Evolutionary conservation across 1,140 invertebrate genomes (phyloP).

Genomic region (Drosophila novamexicana): DNA sequence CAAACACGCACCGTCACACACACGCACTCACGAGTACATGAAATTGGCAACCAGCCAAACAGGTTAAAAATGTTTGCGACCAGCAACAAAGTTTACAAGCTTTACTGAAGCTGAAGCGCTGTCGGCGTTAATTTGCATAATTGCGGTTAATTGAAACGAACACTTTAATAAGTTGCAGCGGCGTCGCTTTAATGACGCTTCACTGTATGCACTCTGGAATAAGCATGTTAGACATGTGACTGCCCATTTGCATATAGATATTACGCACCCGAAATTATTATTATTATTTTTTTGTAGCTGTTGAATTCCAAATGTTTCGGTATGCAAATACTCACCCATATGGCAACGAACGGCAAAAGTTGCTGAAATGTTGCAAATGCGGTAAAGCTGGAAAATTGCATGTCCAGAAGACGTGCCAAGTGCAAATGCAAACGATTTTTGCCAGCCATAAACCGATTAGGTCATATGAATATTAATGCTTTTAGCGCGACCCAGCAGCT

Average conservation of each 20-base stretch:
- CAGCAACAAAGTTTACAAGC: slow-evolving; percentile 34
- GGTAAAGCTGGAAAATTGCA: slow-evolving; percentile 39
- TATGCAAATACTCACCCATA: slow-evolving; percentile 47
- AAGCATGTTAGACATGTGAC: slow-evolving; percentile 2
- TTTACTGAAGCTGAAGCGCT: slow-evolving; percentile 10
- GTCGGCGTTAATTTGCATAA: slow-evolving; percentile 51
- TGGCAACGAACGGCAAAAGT: slow-evolving; percentile 19
- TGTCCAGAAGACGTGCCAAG: slow-evolving; percentile 62
- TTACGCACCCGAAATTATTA: slow-evolving; percentile 5
- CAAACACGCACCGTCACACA: slow-evolving; percentile 7
- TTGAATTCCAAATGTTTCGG: not conserved
- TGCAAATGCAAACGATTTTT: slow-evolving; percentile 59
- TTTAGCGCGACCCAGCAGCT: slow-evolving; percentile 30
- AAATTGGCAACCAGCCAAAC: slow-evolving; percentile 52
- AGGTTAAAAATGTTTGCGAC: slow-evolving; percentile 53
- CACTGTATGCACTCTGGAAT: slow-evolving; percentile 5
- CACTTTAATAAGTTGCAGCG: slow-evolving; percentile 44
- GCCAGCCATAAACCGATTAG: slow-evolving; percentile 75
- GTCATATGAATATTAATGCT: slow-evolving; percentile 76
- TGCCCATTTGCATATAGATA: slow-evolving; percentile 34
- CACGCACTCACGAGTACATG: slow-evolving; percentile 16
- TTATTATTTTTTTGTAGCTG: not conserved
- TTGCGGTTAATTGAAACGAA: slow-evolving; percentile 58
- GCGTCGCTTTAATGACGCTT: slow-evolving; percentile 13
- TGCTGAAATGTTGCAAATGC: slow-evolving; percentile 19